Base-by-base conservation (phyloP, 2,888 invertebrate species). In the Xestoiulus laeticollis region DNA sequence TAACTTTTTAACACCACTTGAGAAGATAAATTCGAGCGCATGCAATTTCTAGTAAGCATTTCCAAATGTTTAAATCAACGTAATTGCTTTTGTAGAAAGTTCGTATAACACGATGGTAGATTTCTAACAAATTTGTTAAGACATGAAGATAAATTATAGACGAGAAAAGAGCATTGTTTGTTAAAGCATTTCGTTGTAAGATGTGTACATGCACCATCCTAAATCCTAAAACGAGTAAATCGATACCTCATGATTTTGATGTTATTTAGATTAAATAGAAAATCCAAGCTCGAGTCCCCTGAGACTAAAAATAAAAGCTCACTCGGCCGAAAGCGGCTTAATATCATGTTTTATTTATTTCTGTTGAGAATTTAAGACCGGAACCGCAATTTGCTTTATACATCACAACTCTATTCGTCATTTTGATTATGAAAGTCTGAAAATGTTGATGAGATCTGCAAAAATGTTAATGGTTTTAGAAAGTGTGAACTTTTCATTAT, bases 191-290 rank as follows among this genome's bases (percentile, higher is more conserved):
- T 30, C 16, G 78, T 30, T 30, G 26, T 12, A 14, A 30, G 30
- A 26, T 22, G 26, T 68, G 12, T 22, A 26, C 68, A 16, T 16
- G 59, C 59, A 26, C 68, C 26, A 30, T 78, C 78, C 10, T 78
- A 78, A 78, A 78, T 78, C 78, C 30, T 26, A 78, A 59, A 32
- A 30, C 26, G 26, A 30, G 30, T 78, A 78, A 78, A 78, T 78
- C 78, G 78, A 78, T 78, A 30, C 14, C 19, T 14, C 78, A 78
- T 78, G 78, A 78, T 78, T 78, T 78, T 78, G 78, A 14, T 78
- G 78, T 30, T 78, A 78, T 78, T 78, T 78, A 78, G 78, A 78
- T 78, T 78, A 78, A 78, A 78, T 78, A 78, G 78, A 78, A 78
- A 78, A 78, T 78, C 78, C 78, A 26, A 30, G 78, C 78, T 30